Evolutionary conservation across 2,888 invertebrate genomes (phyloP).

Genomic region (Nebria brevicollis): DNA sequence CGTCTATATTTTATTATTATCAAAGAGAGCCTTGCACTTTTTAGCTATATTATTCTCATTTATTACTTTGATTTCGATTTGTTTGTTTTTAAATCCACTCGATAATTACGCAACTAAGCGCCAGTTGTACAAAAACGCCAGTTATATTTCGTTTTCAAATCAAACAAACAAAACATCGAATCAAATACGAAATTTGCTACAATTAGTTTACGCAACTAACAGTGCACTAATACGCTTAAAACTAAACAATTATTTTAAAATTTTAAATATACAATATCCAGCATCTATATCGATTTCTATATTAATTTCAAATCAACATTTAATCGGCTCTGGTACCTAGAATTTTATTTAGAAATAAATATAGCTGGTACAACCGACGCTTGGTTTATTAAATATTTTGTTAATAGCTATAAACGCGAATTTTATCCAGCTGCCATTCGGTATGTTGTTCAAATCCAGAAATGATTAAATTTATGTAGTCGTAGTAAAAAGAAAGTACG

Average conservation of each 20-base stretch:
- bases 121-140: neutral
- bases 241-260: too few species aligned
- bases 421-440: conserved; percentile 30
- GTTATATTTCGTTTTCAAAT: neutral
- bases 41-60: conserved; percentile 38
- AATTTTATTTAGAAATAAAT: neutral
- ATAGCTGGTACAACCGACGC: neutral
- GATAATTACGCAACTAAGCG: neutral
- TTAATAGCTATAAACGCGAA: conserved; percentile 31
- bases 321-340: too few species aligned
- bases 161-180: neutral
- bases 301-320: too few species aligned
- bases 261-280: too few species aligned
- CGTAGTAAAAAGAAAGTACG: neutral
- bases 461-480: conserved; percentile 22
- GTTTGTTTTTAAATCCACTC: conserved; percentile 24
- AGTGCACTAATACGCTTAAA: too few species aligned
- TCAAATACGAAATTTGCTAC: neutral
- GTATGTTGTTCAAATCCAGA: conserved; percentile 34
- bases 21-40: conserved; percentile 43
- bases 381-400: conserved; percentile 30
- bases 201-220: too few species aligned
- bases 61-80: conserved; percentile 27
- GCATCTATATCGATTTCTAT: too few species aligned
- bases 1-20: conserved; percentile 33